Conservation (phyloP, 2,113 vertebrate species). For the Halcyon senegalensis region DNA sequence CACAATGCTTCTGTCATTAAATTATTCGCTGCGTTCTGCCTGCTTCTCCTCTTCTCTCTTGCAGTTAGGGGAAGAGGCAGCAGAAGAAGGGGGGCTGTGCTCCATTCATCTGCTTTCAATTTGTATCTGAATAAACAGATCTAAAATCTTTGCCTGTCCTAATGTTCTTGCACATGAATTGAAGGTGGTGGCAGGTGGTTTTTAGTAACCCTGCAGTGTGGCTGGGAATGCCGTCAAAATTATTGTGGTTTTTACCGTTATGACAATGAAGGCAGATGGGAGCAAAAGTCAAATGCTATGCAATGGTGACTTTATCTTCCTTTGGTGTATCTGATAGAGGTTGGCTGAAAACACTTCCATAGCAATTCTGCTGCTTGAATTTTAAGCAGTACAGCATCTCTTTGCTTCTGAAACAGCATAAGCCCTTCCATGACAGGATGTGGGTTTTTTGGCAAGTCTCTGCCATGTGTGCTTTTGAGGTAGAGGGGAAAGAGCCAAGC, state of each 20-base stretch:
- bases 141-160: conserved; percentile 12
- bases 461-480: neutral
- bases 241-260: neutral
- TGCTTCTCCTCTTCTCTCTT: conserved; percentile 8
- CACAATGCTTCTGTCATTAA: conserved; percentile 63
- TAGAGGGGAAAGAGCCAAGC: neutral
- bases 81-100: conserved; percentile 59
- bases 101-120: conserved; percentile 65
- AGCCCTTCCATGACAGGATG: neutral
- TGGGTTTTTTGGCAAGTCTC: neutral
- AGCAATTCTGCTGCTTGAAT: neutral
- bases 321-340: neutral
- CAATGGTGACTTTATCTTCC: neutral
- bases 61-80: conserved; percentile 39
- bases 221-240: neutral
- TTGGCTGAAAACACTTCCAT: neutral
- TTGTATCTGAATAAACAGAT: conserved; percentile 70
- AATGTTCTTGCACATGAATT: neutral
- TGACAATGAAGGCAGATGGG: neutral
- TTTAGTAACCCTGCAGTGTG: accelerated
- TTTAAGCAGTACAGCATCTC: neutral
- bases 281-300: neutral
- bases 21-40: conserved; percentile 62
- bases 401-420: neutral
- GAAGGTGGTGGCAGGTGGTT: neutral